These are phyloP conservation scores for Epinotia demarniana DNA, from an alignment of 2,888 invertebrate genomes.

Conservation along the genomic window DNA sequence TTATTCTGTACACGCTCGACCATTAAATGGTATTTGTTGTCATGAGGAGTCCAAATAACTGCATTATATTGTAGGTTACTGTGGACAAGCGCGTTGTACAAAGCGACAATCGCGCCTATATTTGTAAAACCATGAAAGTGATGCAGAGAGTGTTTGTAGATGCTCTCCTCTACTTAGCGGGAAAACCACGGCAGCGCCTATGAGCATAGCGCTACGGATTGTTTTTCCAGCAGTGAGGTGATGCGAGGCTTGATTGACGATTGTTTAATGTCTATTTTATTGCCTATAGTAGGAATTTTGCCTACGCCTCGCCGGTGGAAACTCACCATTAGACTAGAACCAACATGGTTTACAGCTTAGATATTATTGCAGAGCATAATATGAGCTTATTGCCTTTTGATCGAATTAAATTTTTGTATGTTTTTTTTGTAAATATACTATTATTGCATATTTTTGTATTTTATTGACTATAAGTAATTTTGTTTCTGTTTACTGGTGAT, in stretches of 20 bases:
- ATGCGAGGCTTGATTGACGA: background rate
- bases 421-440: conserved; percentile 43
- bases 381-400: conserved; percentile 29
- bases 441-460: background rate
- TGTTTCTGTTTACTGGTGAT: too few species aligned
- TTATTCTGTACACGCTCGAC: too few species aligned
- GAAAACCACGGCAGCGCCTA: too few species aligned
- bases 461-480: background rate
- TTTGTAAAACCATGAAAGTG: too few species aligned
- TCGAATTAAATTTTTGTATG: conserved; percentile 38
- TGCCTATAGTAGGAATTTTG: background rate
- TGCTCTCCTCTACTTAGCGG: too few species aligned
- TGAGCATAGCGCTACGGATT: too few species aligned
- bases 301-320: background rate
- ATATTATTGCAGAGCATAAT: conserved; percentile 24
- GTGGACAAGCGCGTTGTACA: too few species aligned
- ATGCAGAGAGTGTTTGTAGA: too few species aligned
- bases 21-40: too few species aligned
- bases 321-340: conserved; percentile 20
- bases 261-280: background rate
- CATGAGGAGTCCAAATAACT: too few species aligned
- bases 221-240: background rate
- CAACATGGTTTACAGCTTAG: background rate
- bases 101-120: too few species aligned
- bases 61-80: too few species aligned